Conservation (phyloP, 2,797 vertebrate genomes). For the Nannoperca obscura region DNA sequence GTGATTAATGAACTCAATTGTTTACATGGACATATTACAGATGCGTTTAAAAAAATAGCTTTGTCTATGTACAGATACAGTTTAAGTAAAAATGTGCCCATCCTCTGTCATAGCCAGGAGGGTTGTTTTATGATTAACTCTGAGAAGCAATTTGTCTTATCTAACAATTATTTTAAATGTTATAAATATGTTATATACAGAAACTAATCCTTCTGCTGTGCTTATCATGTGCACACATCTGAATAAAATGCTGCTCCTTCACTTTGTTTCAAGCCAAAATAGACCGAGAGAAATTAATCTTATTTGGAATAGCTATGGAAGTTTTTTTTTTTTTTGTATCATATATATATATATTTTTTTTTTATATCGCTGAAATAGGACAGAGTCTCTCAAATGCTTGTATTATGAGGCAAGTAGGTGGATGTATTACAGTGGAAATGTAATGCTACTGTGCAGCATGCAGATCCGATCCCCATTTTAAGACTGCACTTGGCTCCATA, state of each 20-base stretch:
- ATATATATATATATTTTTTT: too few relatives aligned
- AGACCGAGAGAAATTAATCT: background rate
- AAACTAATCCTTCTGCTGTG: background rate
- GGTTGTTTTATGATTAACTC: background rate
- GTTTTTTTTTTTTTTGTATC: conserved; percentile 31
- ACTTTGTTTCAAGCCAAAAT: conserved; percentile 14
- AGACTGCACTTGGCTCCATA: conserved; percentile 61
- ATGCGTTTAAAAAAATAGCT: background rate
- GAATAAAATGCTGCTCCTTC: conserved; percentile 10
- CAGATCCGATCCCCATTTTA: conserved; percentile 62
- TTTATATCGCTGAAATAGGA: conserved; percentile 20
- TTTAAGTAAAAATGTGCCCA: background rate
- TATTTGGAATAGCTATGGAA: background rate
- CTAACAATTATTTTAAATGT: conserved; percentile 4
- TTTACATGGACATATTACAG: background rate
- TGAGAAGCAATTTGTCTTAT: background rate
- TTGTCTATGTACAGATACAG: background rate
- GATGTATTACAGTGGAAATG: conserved; percentile 51
- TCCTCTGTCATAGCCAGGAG: background rate
- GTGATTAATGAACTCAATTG: conserved; percentile 1
- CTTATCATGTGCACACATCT: conserved; percentile 3
- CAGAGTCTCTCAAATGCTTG: conserved; percentile 12
- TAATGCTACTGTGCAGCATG: conserved; percentile 62
- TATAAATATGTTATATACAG: background rate
- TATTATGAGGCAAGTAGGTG: conserved; percentile 34